Evolutionary conservation across 2,888 invertebrate species (phyloP).

Genomic region (Dynastes grantii): DNA sequence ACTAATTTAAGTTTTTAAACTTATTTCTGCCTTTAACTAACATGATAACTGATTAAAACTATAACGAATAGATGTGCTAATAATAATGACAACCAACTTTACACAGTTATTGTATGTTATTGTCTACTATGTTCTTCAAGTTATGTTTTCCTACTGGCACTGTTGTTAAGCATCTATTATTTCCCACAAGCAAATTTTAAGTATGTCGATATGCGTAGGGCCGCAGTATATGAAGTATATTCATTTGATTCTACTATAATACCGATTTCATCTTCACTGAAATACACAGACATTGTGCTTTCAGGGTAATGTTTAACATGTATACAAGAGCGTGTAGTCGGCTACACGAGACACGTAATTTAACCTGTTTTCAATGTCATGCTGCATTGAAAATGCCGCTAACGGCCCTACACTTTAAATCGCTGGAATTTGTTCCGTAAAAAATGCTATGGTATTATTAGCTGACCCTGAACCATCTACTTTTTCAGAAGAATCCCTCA

Average conservation of each 20-base stretch:
- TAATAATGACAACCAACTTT: too few species aligned
- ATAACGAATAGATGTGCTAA: too few species aligned
- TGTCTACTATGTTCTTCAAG: neutral
- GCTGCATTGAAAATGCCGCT: slow-evolving; percentile 10
- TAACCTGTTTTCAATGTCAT: slow-evolving; percentile 22
- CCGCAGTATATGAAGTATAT: neutral
- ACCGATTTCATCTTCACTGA: neutral
- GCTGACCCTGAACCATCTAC: slow-evolving; percentile 17
- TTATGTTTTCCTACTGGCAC: neutral
- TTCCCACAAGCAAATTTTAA: neutral
- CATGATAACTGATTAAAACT: too few species aligned
- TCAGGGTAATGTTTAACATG: neutral
- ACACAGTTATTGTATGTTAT: too few species aligned
- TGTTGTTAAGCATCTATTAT: neutral
- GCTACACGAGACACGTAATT: neutral
- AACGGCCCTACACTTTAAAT: slow-evolving; percentile 6
- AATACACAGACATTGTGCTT: neutral
- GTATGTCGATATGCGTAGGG: neutral
- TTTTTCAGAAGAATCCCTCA: slow-evolving; percentile 8
- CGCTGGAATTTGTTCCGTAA: neutral
- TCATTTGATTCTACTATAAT: neutral
- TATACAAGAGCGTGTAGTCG: too few species aligned
- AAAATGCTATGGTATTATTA: slow-evolving; percentile 8
- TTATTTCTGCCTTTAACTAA: too few species aligned
- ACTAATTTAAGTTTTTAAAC: too few species aligned